Conservation (phyloP, 1,140 invertebrate genomes). For the Metopolophium dirhodum region DNA sequence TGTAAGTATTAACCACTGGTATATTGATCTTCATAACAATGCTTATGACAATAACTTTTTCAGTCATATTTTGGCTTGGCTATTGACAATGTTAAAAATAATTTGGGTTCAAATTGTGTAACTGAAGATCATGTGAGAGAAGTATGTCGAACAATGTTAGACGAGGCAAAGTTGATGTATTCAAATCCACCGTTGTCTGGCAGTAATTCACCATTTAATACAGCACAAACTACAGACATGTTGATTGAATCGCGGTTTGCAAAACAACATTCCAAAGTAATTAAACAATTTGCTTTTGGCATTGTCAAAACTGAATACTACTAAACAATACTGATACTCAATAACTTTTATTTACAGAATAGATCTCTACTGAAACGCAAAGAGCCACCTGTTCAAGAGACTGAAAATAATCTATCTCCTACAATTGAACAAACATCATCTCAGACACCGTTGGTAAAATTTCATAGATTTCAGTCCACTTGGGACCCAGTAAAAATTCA, state of each 20-base stretch:
- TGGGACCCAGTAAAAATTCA: conserved; percentile 77
- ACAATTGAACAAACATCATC: conserved; percentile 64
- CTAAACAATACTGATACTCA: background rate
- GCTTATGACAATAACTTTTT: conserved; percentile 61
- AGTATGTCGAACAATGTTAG: conserved; percentile 78
- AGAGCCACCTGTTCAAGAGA: conserved; percentile 65
- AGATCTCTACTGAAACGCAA: conserved; percentile 69
- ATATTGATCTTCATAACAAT: background rate
- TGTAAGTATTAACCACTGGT: conserved; percentile 63
- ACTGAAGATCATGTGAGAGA: conserved; percentile 77
- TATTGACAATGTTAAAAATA: conserved; percentile 77
- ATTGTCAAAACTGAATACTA: background rate
- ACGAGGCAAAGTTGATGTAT: conserved; percentile 79
- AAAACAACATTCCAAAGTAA: conserved; percentile 56
- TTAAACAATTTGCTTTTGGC: background rate
- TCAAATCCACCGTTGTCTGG: conserved; percentile 63
- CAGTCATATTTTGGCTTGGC: conserved; percentile 80
- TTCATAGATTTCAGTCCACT: conserved; percentile 64
- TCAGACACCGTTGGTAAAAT: conserved; percentile 60
- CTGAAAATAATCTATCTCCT: conserved; percentile 65
- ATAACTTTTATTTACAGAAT: conserved; percentile 63
- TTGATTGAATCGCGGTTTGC: conserved; percentile 58
- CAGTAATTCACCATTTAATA: conserved; percentile 63
- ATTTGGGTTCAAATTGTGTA: conserved; percentile 75
- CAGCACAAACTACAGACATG: conserved; percentile 45